A percentile compares a stretch with the other conserved stretches of the same genome.
Conservation (phyloP, 2,113 vertebrate species). For the Lates calcarifer region DNA sequence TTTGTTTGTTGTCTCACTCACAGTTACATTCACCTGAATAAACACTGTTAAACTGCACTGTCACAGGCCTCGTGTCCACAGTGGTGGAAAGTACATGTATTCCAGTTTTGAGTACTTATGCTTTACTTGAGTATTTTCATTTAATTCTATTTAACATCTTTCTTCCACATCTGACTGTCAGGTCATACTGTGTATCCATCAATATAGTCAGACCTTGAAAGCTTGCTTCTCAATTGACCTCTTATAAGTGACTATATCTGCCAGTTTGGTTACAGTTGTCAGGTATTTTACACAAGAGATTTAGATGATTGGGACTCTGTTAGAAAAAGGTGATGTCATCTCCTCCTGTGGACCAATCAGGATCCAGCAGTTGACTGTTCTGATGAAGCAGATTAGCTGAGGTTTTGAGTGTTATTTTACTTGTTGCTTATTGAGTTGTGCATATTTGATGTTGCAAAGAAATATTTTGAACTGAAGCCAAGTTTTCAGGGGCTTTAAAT, state of each 20-base stretch:
- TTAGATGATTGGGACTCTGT: background rate
- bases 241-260: background rate
- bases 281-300: background rate
- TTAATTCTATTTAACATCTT: too few species aligned
- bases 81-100: too few species aligned
- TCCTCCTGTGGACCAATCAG: background rate
- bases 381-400: background rate
- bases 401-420: background rate
- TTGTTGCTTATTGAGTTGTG: background rate
- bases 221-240: too few species aligned
- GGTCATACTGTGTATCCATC: background rate
- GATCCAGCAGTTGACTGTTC: background rate
- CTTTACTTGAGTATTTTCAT: too few species aligned
- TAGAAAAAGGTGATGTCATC: background rate
- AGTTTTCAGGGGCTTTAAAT: slow-evolving; percentile 2
- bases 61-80: too few species aligned
- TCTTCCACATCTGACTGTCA: too few species aligned
- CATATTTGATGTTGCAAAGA: background rate
- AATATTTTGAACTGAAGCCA: background rate
- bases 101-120: too few species aligned
- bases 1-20: too few species aligned
- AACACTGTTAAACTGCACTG: background rate
- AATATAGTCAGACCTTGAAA: background rate
- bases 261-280: background rate
- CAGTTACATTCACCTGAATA: too few species aligned